These are phyloP conservation scores for Tupiocoris notatus DNA, from an alignment of 2,888 invertebrate genomes.

Conservation along the genomic window DNA sequence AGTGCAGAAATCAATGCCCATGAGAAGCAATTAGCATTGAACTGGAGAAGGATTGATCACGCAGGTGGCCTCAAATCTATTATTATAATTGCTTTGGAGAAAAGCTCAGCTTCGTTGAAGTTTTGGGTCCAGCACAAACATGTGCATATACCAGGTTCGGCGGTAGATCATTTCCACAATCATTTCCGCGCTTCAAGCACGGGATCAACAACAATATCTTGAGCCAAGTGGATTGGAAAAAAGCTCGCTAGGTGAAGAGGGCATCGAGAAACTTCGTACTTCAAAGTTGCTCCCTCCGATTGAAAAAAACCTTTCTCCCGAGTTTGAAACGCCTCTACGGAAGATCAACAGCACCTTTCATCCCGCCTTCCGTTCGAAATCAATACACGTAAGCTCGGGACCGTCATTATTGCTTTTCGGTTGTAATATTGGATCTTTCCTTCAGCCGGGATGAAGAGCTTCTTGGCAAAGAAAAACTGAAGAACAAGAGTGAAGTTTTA, in stretches of 20 bases:
- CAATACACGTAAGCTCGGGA: constrained; percentile 25
- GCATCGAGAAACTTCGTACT: background rate
- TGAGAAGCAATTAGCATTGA: too few relatives aligned
- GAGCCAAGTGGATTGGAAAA: background rate
- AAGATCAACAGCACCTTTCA: constrained; percentile 37
- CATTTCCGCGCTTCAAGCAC: too few relatives aligned
- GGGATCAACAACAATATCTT: background rate
- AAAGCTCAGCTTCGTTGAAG: too few relatives aligned
- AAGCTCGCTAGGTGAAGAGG: background rate
- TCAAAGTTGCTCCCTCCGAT: constrained; percentile 2
- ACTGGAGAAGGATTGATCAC: too few relatives aligned
- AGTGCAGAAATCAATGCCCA: too few relatives aligned
- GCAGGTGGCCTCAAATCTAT: too few relatives aligned
- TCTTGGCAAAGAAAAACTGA: background rate
- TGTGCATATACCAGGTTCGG: too few relatives aligned
- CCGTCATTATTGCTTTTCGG: background rate
- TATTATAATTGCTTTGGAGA: too few relatives aligned
- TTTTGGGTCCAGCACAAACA: too few relatives aligned
- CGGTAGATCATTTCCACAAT: too few relatives aligned
- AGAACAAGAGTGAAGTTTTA: background rate
- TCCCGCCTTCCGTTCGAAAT: constrained; percentile 12
- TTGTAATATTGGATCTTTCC: background rate
- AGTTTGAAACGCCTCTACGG: constrained; percentile 15
- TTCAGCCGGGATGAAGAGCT: background rate
- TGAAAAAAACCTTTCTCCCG: constrained; percentile 1